Conservation (phyloP, 2,113 vertebrate species). For the Phasianus colchicus region DNA sequence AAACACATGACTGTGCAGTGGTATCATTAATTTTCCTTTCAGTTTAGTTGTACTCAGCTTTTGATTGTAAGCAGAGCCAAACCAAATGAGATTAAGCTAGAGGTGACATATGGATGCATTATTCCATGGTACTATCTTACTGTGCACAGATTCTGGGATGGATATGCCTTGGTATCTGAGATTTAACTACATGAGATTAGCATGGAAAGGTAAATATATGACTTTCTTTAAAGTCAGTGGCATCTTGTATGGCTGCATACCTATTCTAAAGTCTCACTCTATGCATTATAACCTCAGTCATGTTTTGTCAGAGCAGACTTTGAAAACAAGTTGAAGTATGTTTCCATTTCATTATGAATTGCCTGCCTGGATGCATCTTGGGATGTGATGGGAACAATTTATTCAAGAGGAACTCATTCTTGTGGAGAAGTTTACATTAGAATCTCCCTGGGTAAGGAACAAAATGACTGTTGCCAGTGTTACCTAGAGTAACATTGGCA, state of each 20-base stretch:
- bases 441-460: not conserved
- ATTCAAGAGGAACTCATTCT: not conserved
- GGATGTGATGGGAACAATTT: not conserved
- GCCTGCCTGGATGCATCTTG: not conserved
- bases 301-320: not conserved
- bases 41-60: not conserved
- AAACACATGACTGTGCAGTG: not conserved
- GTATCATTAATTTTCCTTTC: not conserved
- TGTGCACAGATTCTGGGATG: not conserved
- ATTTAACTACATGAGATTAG: not conserved
- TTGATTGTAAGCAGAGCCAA: not conserved
- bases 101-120: not conserved
- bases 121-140: not conserved
- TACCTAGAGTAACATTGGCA: not conserved
- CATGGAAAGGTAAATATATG: not conserved
- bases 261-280: not conserved
- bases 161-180: not conserved
- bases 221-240: not conserved
- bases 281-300: not conserved
- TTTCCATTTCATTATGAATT: not conserved
- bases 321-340: not conserved
- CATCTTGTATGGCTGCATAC: not conserved
- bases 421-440: not conserved
- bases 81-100: not conserved
- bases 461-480: not conserved